These are phyloP conservation scores for Xerus rutilus DNA, from an alignment of 2,797 vertebrate species.

Conservation along the genomic window DNA sequence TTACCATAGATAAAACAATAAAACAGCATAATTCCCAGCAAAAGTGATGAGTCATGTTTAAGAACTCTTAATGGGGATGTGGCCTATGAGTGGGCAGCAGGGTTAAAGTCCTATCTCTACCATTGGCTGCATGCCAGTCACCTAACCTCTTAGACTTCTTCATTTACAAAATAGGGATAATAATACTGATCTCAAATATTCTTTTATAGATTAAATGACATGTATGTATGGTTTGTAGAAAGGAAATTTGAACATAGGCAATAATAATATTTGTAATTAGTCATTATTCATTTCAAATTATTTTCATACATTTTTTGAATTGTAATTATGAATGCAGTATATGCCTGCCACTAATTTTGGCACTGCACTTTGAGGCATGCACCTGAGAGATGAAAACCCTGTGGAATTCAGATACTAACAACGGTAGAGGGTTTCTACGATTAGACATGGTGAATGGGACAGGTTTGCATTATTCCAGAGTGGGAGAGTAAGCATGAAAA, in stretches of 20 bases:
- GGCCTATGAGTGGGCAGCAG: background rate
- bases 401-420: background rate
- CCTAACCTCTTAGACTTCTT: background rate
- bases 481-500: background rate
- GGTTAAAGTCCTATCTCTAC: background rate
- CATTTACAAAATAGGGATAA: background rate
- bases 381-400: background rate
- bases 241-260: background rate
- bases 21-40: too few relatives aligned
- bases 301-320: background rate
- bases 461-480: background rate
- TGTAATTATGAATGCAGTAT: background rate
- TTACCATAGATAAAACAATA: background rate
- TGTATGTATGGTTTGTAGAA: background rate
- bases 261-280: background rate
- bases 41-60: background rate
- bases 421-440: background rate
- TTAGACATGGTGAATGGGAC: background rate
- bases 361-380: background rate
- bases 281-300: background rate
- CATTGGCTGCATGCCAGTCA: background rate
- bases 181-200: background rate
- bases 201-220: background rate
- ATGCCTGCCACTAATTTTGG: background rate
- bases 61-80: background rate